These are phyloP conservation scores for Drosophila arawakana DNA, from an alignment of 1,140 invertebrate genomes.

Conservation along the genomic window DNA sequence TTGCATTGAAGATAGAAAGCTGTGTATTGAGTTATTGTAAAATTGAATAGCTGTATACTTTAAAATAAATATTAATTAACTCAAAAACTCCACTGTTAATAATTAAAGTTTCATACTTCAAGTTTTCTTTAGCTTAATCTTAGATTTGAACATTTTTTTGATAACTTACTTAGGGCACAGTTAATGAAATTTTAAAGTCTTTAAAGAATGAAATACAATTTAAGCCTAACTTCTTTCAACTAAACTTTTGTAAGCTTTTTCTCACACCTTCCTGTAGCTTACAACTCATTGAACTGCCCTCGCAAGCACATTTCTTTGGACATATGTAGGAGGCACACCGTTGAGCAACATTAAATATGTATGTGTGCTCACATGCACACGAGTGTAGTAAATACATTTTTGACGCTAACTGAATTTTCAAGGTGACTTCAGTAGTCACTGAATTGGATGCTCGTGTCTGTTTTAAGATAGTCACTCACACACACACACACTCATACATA, in stretches of 20 bases:
- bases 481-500: background rate
- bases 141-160: too few relatives aligned
- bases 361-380: constrained; percentile 9
- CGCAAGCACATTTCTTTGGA: background rate
- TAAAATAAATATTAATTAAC: too few relatives aligned
- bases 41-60: too few relatives aligned
- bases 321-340: constrained; percentile 3
- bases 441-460: constrained; percentile 24
- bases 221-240: background rate
- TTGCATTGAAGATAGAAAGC: too few relatives aligned
- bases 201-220: background rate
- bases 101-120: too few relatives aligned
- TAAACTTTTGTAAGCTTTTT: background rate
- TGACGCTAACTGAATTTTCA: constrained; percentile 51
- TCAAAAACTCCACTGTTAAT: too few relatives aligned
- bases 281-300: background rate
- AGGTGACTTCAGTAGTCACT: constrained; percentile 57
- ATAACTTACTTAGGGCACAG: too few relatives aligned
- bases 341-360: constrained; percentile 25
- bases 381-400: constrained; percentile 34
- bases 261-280: background rate
- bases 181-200: too few relatives aligned
- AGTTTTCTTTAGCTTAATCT: too few relatives aligned
- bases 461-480: constrained; percentile 24
- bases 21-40: too few relatives aligned